phyloP scores from a whole-genome alignment of 1,140 invertebrate species.

The Cydia amplana region DNA sequence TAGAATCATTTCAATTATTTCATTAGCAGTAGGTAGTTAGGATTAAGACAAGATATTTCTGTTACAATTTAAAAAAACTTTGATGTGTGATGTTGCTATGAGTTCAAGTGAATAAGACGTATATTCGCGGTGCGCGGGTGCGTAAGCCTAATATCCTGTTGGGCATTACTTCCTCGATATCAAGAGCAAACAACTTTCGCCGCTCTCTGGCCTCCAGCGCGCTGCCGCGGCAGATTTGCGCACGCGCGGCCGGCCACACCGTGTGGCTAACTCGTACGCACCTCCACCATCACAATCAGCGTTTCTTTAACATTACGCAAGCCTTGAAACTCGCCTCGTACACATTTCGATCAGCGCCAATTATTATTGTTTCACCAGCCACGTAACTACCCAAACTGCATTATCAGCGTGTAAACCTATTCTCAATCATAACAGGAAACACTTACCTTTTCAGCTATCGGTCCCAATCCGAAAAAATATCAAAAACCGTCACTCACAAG shows the following conservation, averaged over 20 bases:
- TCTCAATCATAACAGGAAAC: conserved; percentile 52
- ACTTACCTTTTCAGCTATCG: conserved; percentile 74
- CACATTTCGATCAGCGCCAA: conserved; percentile 16
- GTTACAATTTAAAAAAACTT: not conserved
- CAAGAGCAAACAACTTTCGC: conserved; percentile 75
- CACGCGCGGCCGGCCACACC: conserved; percentile 34
- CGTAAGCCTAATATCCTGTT: conserved; percentile 46
- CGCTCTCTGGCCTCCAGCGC: conserved; percentile 31
- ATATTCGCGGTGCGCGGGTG: conserved; percentile 7
- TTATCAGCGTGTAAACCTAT: conserved; percentile 11
- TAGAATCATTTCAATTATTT: not conserved
- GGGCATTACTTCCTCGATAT: conserved; percentile 60
- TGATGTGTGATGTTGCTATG: not conserved
- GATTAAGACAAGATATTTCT: not conserved
- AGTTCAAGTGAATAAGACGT: not conserved
- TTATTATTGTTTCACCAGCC: conserved; percentile 13
- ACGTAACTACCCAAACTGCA: conserved; percentile 19
- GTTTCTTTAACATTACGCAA: conserved; percentile 49
- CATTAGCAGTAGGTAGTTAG: not conserved
- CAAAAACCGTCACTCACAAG: conserved; percentile 73
- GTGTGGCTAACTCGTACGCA: conserved; percentile 14
- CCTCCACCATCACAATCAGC: conserved; percentile 37
- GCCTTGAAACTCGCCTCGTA: conserved; percentile 30
- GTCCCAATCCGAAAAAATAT: conserved; percentile 75
- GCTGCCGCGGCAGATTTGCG: conserved; percentile 34